Evolutionary conservation across 2,888 invertebrate species (phyloP), one percentile per base, ranked within the genome.

Genomic region (Blastobasis adustella): DNA sequence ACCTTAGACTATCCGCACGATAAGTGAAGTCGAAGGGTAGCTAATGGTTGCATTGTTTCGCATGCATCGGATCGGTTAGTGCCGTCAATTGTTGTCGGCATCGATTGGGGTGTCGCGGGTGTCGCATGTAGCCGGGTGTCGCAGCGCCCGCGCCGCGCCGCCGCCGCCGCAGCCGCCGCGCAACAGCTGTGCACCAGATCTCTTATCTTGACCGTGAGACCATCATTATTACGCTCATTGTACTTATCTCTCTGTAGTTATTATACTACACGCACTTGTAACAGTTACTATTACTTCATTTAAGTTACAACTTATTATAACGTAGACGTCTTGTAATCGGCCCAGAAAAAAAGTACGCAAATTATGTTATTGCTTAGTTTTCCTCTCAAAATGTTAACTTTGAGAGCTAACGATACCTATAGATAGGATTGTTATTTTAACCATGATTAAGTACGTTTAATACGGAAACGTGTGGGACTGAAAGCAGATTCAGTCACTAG

Each of bases 191-290:
- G 77, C 71, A 69, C 76, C 74, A 74, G 76, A 75, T 79, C 77
- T 71, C 63, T 79, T 81, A 80, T 79, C 79, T 83, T 85, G 76
- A 84, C 83, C 82, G 87, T 88, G 86, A 86, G 87, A 82, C 62
- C 68, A 76, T 66, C 66, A 70, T 76, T 72, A 75, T 71, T 71
- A 65, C 69, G 63, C 66, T 69, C 66, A 65, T 68, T 71, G 62
- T 70, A 71, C 42, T 42, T 46, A 36, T 49, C 7, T 52, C 44
- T 47, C 36, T 10, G 47, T 50, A 44, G 45, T 49, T 37, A 45
- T 4, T 48, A 42, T 10, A 43, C 50, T 6, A 46, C 50, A 49
- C 46, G 45, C 23, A 41, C 50, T 46, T 45, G 50, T 37, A 49
- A 51, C 49, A 36, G 49, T 49, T 41, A 54, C 51, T 47, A 45